Evolutionary conservation across 2,113 vertebrate genomes (phyloP).

Genomic region (Nothobranchius kuhntae): DNA sequence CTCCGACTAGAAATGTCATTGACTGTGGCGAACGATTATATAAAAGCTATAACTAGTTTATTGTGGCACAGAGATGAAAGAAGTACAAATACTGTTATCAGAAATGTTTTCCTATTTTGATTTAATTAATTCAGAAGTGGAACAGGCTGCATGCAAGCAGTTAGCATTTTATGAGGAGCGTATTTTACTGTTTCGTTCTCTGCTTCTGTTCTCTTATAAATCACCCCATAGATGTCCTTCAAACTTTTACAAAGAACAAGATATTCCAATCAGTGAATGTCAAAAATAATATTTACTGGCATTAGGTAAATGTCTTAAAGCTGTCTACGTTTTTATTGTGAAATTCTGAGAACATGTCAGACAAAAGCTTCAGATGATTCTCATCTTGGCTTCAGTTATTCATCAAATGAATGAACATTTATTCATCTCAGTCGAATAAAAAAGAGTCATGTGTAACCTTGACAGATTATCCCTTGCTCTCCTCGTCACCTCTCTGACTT

Average conservation of each 20-base stretch:
- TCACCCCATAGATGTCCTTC: slow-evolving; percentile 39
- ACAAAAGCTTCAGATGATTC: slow-evolving; percentile 35
- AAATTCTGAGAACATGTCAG: slow-evolving; percentile 16
- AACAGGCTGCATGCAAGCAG: slow-evolving; percentile 14
- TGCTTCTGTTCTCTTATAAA: slow-evolving; percentile 22
- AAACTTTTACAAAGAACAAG: slow-evolving; percentile 27
- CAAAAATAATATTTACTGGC: slow-evolving; percentile 45
- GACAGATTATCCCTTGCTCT: slow-evolving; percentile 19
- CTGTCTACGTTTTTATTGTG: slow-evolving; percentile 28
- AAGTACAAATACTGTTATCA: slow-evolving; percentile 37
- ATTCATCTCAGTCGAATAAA: slow-evolving; percentile 5
- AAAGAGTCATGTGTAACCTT: slow-evolving; percentile 26
- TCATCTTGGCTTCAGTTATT: slow-evolving; percentile 27
- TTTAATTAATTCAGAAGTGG: slow-evolving; percentile 48
- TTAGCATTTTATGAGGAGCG: slow-evolving; percentile 31
- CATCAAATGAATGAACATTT: slow-evolving; percentile 24
- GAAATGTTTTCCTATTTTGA: slow-evolving; percentile 35
- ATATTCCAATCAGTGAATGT: slow-evolving; percentile 36
- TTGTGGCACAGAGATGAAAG: slow-evolving; percentile 38
- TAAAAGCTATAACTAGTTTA: slow-evolving; percentile 47
- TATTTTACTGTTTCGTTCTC: slow-evolving; percentile 6
- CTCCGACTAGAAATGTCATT: slow-evolving; percentile 43
- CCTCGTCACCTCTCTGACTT: slow-evolving; percentile 1
- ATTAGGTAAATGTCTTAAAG: slow-evolving; percentile 33
- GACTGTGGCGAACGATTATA: slow-evolving; percentile 52